Percentiles rank a stretch among this genome's conserved stretches.
Evolutionary conservation across 2,888 invertebrate genomes (phyloP).

Genomic region (Metellina segmentata): DNA sequence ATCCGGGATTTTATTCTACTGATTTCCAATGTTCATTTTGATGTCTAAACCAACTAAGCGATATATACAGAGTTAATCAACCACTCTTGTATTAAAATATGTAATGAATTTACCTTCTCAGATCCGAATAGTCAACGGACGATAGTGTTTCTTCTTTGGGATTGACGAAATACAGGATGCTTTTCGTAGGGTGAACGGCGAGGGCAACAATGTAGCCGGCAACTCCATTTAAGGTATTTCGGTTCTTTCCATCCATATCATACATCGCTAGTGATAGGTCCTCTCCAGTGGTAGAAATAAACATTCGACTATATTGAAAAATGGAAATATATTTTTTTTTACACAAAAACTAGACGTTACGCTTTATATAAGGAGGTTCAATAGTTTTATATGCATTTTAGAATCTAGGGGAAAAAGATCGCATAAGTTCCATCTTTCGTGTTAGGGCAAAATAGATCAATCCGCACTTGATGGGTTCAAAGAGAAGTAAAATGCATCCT

Average conservation of each 20-base stretch:
- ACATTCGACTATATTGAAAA: conserved; percentile 81
- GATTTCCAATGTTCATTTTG: too few species aligned
- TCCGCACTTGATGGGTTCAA: too few species aligned
- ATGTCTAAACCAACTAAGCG: too few species aligned
- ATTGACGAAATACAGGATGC: conserved; percentile 78
- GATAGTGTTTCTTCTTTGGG: conserved; percentile 41
- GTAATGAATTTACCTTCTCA: conserved; percentile 19
- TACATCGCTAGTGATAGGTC: conserved; percentile 85
- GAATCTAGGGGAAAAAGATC: too few species aligned
- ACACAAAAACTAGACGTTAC: not conserved
- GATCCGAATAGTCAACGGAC: conserved; percentile 32
- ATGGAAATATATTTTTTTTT: not conserved
- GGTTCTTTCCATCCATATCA: conserved; percentile 85
- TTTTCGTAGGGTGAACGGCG: conserved; percentile 58
- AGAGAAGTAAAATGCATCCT: too few species aligned
- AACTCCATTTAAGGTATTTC: conserved; percentile 78
- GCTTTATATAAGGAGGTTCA: not conserved
- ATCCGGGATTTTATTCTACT: too few species aligned
- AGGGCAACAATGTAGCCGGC: conserved; percentile 52
- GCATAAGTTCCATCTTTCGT: too few species aligned
- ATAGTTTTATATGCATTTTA: not conserved
- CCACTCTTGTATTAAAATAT: not conserved
- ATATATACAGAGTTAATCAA: too few species aligned
- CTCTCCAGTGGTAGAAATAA: conserved; percentile 82
- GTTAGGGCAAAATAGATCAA: too few species aligned